These are phyloP conservation scores for Enchytraeus crypticus DNA, from an alignment of 2,888 invertebrate species.

Conservation along the genomic window DNA sequence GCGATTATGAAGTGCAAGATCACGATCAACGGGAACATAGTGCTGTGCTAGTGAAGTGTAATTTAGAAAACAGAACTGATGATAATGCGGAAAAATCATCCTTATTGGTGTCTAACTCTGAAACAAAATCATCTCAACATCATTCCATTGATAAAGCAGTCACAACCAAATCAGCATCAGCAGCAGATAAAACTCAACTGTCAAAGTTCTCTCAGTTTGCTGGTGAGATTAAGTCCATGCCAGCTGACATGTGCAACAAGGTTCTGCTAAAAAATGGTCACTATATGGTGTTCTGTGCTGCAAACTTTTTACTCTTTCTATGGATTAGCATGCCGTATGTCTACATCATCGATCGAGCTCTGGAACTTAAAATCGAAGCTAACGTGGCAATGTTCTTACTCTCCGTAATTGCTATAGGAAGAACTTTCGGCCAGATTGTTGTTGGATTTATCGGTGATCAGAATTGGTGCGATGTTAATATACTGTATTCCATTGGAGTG, in stretches of 20 bases:
- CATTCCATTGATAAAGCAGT: no score
- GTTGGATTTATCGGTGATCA: constrained; percentile 83
- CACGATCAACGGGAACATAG: no score
- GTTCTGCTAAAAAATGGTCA: constrained; percentile 13
- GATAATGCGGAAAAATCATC: no score
- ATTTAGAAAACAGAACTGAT: neutral
- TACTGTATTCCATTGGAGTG: constrained; percentile 70
- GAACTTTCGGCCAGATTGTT: constrained; percentile 63
- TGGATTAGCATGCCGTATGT: constrained; percentile 85
- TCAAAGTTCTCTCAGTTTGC: no score
- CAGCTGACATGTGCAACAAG: constrained; percentile 17
- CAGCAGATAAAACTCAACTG: neutral
- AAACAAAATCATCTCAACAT: no score
- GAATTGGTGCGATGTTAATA: constrained; percentile 65
- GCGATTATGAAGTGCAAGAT: no score
- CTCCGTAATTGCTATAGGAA: constrained; percentile 64
- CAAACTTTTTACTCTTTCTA: constrained; percentile 75
- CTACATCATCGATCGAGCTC: constrained; percentile 74
- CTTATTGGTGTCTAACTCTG: no score
- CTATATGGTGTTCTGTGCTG: constrained; percentile 58
- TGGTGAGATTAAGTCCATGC: no score
- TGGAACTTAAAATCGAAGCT: neutral
- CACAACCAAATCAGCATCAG: neutral
- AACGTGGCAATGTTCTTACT: constrained; percentile 59
- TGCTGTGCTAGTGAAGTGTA: neutral